Percentiles rank a stretch among this genome's conserved stretches.
Evolutionary conservation across 1,140 invertebrate species (phyloP).

Genomic region (Lasioglossum baleicum): DNA sequence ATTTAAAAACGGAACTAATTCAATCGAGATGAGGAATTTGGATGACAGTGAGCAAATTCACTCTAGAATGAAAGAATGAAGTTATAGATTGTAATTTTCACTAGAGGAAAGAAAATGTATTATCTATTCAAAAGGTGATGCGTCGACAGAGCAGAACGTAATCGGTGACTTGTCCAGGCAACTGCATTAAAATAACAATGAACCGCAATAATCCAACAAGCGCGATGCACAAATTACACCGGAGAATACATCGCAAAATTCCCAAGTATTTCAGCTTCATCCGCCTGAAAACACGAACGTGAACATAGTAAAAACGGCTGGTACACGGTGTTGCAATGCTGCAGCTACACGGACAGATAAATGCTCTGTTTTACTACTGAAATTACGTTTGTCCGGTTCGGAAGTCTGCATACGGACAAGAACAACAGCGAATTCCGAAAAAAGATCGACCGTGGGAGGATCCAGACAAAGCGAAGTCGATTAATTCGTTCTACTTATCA

Average conservation of each 20-base stretch:
- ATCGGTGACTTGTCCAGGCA: background rate
- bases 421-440: background rate
- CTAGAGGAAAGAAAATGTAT: no score
- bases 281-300: conserved; percentile 8
- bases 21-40: no score
- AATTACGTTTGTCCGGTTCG: conserved; percentile 7
- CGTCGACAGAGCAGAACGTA: background rate
- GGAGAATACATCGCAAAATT: conserved; percentile 18
- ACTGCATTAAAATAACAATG: background rate
- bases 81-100: no score
- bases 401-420: background rate
- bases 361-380: conserved; percentile 28
- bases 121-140: no score
- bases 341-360: conserved; percentile 8
- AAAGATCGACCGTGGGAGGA: background rate
- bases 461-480: background rate
- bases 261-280: background rate
- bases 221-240: background rate
- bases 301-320: conserved; percentile 14
- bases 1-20: no score
- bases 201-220: background rate
- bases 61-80: no score
- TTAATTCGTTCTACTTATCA: background rate
- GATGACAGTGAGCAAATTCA: no score
- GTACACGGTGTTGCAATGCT: background rate